A percentile compares a stretch with the other conserved stretches of the same genome.
These are phyloP conservation scores for Eumeta japonica DNA, from an alignment of 1,140 invertebrate species.

Conservation along the genomic window DNA sequence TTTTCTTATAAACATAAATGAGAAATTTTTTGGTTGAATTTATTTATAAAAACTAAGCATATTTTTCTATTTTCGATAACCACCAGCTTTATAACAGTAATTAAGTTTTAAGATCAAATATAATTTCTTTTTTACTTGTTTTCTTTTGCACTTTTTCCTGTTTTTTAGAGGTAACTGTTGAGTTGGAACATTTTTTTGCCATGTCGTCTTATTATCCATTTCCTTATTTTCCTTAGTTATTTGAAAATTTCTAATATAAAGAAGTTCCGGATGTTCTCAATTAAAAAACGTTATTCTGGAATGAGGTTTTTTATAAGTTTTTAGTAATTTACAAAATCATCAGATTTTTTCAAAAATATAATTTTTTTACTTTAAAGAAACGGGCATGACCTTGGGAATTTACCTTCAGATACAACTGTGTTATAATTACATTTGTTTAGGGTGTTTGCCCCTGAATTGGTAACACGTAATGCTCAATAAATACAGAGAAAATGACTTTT, in stretches of 20 bases:
- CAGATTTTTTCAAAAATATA: background rate
- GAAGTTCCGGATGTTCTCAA: too few species aligned
- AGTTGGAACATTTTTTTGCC: too few species aligned
- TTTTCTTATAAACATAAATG: background rate
- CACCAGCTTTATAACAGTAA: background rate
- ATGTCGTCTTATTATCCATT: too few species aligned
- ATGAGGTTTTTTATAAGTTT: too few species aligned
- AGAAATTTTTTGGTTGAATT: background rate
- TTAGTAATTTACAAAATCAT: too few species aligned
- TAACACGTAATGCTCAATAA: background rate
- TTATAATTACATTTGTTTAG: background rate
- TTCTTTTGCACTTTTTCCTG: too few species aligned
- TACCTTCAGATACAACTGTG: background rate
- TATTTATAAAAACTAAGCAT: too few species aligned
- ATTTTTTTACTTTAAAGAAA: background rate
- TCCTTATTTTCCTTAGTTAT: too few species aligned
- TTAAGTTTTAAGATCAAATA: background rate
- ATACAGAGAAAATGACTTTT: background rate
- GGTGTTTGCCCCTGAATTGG: background rate
- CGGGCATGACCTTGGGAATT: background rate
- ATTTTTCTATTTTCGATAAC: slow-evolving; percentile 1
- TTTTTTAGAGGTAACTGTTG: too few species aligned
- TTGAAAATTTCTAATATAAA: too few species aligned
- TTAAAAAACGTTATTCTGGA: too few species aligned
- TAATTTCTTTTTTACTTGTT: too few species aligned